Conservation (phyloP, 37 sponge, comb jelly and placozoan species). For the Spongia lamella region DNA sequence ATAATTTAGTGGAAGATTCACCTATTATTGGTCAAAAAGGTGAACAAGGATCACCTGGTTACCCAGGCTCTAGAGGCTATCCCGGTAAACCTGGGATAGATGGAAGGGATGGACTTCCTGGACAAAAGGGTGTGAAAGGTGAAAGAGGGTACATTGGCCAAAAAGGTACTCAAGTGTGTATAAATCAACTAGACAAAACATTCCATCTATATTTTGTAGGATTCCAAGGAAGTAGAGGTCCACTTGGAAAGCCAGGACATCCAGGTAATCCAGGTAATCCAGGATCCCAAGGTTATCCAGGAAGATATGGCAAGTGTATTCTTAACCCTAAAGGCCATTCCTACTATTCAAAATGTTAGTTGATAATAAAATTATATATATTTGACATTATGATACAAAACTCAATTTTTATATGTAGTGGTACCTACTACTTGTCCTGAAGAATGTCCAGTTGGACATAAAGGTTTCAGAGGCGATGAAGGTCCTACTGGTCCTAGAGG, state of each 20-base stretch:
- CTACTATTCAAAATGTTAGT: no score
- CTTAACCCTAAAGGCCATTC: no score
- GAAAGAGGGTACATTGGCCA: background rate
- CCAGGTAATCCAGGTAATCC: no score
- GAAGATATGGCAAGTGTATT: background rate
- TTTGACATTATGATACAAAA: no score
- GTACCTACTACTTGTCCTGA: no score
- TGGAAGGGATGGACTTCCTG: background rate
- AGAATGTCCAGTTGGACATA: no score
- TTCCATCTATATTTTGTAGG: background rate
- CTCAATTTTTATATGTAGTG: no score
- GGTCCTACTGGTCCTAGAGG: constrained; percentile 16
- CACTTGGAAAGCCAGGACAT: constrained; percentile 3
- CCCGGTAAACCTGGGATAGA: constrained; percentile 7
- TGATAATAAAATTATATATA: no score
- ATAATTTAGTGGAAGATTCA: no score
- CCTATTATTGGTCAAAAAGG: background rate
- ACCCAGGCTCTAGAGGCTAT: constrained; percentile 4
- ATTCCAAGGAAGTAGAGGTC: background rate
- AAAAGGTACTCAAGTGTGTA: no score
- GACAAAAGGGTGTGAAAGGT: background rate
- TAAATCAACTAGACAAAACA: no score
- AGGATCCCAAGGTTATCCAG: background rate
- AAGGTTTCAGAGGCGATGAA: background rate
- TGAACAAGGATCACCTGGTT: background rate